A percentile compares a stretch with the other conserved stretches of the same genome.
Conservation (phyloP, 1,140 invertebrate genomes). For the Bombyx mandarina region DNA sequence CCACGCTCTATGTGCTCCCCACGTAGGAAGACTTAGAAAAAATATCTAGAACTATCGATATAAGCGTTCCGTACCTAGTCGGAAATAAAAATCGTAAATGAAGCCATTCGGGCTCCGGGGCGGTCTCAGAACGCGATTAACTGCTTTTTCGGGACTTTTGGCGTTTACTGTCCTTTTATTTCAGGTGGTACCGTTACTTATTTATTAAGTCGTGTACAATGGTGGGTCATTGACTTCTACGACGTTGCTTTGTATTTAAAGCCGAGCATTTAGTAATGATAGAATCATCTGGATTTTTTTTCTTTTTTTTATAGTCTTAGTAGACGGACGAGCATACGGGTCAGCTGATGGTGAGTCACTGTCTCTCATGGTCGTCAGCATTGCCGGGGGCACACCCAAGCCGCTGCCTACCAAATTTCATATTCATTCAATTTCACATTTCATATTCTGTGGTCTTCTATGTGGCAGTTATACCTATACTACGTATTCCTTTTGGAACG, state of each 20-base stretch:
- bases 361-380: too few relatives aligned
- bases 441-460: too few relatives aligned
- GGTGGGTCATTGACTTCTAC: conserved; percentile 3
- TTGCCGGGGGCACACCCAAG: too few relatives aligned
- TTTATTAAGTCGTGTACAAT: conserved; percentile 29
- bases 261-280: not conserved
- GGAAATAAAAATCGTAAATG: conserved; percentile 70
- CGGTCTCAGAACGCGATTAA: conserved; percentile 63
- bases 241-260: not conserved
- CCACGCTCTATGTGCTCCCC: too few relatives aligned
- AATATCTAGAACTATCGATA: not conserved
- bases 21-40: too few relatives aligned
- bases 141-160: conserved; percentile 56
- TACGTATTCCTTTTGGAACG: too few relatives aligned
- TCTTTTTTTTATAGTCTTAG: not conserved
- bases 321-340: too few relatives aligned
- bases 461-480: too few relatives aligned
- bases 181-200: conserved; percentile 61
- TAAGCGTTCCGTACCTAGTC: conserved; percentile 28
- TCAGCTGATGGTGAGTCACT: too few relatives aligned
- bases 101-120: conserved; percentile 58
- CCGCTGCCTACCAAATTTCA: too few relatives aligned
- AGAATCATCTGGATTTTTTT: not conserved
- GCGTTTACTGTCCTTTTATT: conserved; percentile 66
- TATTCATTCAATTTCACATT: too few relatives aligned